A percentile compares a stretch with the other conserved stretches of the same genome.
Evolutionary conservation across 2,797 vertebrate species (phyloP).

Genomic region (Ptychadena robeensis): DNA sequence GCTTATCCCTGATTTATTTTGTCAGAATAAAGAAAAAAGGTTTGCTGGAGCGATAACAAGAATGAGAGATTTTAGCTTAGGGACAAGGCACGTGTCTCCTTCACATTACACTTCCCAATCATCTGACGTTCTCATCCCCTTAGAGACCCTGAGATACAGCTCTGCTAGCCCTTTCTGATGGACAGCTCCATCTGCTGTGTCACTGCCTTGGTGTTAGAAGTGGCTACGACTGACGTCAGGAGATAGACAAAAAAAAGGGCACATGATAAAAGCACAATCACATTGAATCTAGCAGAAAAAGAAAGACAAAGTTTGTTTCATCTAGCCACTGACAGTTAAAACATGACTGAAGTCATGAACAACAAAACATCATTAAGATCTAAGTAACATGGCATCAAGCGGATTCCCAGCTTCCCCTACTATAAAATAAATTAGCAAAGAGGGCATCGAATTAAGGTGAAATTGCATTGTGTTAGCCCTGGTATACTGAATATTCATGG

Average conservation of each 20-base stretch:
- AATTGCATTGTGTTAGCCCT: background rate
- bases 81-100: slow-evolving; percentile 21
- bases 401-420: background rate
- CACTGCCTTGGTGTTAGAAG: slow-evolving; percentile 32
- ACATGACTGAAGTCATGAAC: slow-evolving; percentile 51
- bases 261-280: slow-evolving; percentile 50
- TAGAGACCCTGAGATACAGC: background rate
- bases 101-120: slow-evolving; percentile 38
- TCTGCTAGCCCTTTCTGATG: slow-evolving; percentile 25
- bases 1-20: slow-evolving; percentile 8
- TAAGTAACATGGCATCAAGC: slow-evolving; percentile 26
- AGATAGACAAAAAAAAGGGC: slow-evolving; percentile 31
- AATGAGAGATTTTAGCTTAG: slow-evolving; percentile 24
- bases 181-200: slow-evolving; percentile 52
- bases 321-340: slow-evolving; percentile 49
- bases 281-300: slow-evolving; percentile 47
- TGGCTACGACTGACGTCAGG: slow-evolving; percentile 24
- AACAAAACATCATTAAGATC: slow-evolving; percentile 58
- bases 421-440: slow-evolving; percentile 6
- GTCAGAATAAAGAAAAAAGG: slow-evolving; percentile 14
- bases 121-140: slow-evolving; percentile 49
- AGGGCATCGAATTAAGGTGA: background rate
- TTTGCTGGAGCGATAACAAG: slow-evolving; percentile 20
- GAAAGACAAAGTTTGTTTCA: slow-evolving; percentile 45
- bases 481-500: too few species aligned